Conservation (phyloP, 2,113 vertebrate species). For the Egretta garzetta region DNA sequence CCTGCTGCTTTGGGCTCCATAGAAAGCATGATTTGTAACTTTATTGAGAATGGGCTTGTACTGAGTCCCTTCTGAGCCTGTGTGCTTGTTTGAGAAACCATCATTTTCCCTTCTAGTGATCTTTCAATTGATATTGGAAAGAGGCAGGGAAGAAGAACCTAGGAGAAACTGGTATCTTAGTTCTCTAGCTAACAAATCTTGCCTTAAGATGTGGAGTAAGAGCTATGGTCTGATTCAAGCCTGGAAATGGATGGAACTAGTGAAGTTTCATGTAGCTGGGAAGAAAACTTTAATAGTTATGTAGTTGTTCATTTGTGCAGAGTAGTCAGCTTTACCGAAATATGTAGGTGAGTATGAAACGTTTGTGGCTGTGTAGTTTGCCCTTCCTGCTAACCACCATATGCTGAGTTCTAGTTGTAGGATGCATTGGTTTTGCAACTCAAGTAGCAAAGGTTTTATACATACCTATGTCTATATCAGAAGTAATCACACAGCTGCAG, state of each 20-base stretch:
- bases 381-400: neutral
- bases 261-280: neutral
- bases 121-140: neutral
- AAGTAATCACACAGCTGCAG: neutral
- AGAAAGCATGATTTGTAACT: neutral
- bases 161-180: neutral
- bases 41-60: neutral
- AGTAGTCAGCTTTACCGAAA: neutral
- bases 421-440: neutral
- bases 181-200: neutral
- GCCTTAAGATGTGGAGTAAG: neutral
- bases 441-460: neutral
- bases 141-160: neutral
- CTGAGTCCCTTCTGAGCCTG: neutral
- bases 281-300: neutral
- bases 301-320: neutral
- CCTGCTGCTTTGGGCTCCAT: neutral
- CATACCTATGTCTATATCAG: too few species aligned
- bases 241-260: neutral
- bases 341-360: neutral
- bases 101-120: neutral
- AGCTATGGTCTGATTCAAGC: neutral
- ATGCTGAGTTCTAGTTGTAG: neutral
- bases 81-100: neutral
- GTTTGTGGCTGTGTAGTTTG: neutral